Conservation (phyloP, 2,888 invertebrate species). For the Druceiella hillmani region DNA sequence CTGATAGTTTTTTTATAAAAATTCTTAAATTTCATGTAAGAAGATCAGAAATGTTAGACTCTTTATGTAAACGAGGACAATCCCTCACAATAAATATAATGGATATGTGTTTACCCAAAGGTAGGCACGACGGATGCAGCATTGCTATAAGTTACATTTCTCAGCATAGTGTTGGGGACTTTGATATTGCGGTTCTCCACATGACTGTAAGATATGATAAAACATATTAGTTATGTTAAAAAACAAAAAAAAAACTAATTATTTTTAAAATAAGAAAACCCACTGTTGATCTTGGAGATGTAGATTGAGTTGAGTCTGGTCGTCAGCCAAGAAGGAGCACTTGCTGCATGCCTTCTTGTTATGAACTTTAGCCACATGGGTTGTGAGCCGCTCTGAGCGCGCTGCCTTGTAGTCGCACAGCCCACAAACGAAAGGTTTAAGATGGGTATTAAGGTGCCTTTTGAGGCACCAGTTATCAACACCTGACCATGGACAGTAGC, state of each 20-base stretch:
- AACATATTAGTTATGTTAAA: background rate
- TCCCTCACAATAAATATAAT: background rate
- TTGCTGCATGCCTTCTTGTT: constrained; percentile 86
- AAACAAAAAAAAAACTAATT: background rate
- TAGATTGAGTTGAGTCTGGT: constrained; percentile 68
- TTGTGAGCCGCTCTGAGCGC: constrained; percentile 81
- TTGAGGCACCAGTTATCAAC: constrained; percentile 93
- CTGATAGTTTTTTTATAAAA: too few relatives aligned
- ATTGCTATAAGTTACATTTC: constrained; percentile 31
- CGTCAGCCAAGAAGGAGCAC: constrained; percentile 83
- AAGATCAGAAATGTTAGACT: too few relatives aligned
- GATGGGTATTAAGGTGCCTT: constrained; percentile 86
- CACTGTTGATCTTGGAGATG: constrained; percentile 76
- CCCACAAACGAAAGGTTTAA: constrained; percentile 86
- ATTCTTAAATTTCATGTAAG: too few relatives aligned
- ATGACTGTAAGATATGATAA: constrained; percentile 43
- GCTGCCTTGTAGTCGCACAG: constrained; percentile 93
- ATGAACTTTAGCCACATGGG: constrained; percentile 88
- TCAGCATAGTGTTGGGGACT: constrained; percentile 44
- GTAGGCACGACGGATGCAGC: constrained; percentile 27
- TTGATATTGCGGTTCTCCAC: constrained; percentile 57
- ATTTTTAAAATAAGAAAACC: constrained; percentile 34
- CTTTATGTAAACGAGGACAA: too few relatives aligned
- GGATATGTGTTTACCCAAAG: constrained; percentile 30
- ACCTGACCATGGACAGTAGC: constrained; percentile 89